Evolutionary conservation across 2,113 vertebrate species (phyloP).

Genomic region (Limnothrissa miodon): DNA sequence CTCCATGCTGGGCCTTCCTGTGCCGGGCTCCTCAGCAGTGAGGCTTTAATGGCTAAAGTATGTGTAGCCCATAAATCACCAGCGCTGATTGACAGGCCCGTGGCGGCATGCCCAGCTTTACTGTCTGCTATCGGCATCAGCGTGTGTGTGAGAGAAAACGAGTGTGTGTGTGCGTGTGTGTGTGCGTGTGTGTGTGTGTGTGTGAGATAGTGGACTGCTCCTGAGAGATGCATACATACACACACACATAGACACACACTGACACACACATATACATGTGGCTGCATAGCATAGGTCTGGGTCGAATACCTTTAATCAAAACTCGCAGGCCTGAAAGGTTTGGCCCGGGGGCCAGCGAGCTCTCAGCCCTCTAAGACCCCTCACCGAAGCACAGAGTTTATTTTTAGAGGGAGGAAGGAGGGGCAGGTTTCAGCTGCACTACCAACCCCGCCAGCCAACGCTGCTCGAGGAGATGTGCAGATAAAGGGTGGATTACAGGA

Average conservation of each 20-base stretch:
- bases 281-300: not conserved
- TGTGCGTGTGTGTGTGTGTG: not conserved
- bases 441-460: not conserved
- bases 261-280: not conserved
- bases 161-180: conserved; percentile 1
- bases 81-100: conserved; percentile 45
- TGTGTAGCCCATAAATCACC: conserved; percentile 47
- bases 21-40: conserved; percentile 44
- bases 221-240: not conserved
- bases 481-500: conserved; percentile 30
- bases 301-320: conserved; percentile 14
- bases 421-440: not conserved
- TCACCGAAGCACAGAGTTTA: not conserved
- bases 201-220: not conserved
- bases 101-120: conserved; percentile 45
- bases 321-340: conserved; percentile 15
- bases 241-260: not conserved
- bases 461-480: conserved; percentile 34
- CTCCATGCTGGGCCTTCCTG: conserved; percentile 34
- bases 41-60: conserved; percentile 50
- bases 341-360: not conserved
- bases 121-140: conserved; percentile 43
- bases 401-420: not conserved
- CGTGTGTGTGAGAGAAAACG: conserved; percentile 28
- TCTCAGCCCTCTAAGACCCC: not conserved